Base-by-base conservation (phyloP, 2,113 vertebrate species). In the Coptodon bakossiorum region DNA sequence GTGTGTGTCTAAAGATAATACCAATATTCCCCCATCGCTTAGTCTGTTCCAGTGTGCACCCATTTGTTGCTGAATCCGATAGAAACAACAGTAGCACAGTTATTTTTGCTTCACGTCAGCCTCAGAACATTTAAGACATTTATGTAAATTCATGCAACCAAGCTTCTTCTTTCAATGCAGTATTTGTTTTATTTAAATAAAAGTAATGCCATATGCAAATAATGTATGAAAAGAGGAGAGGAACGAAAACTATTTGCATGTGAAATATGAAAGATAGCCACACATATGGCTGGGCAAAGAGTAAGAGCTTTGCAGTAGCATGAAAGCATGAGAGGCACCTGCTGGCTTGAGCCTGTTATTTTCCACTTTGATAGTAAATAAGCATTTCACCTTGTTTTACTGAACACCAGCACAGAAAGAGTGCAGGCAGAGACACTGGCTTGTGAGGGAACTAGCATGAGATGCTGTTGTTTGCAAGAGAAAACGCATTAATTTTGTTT, bases 351-450 rank as follows among this genome's bases (percentile, higher is more conserved):
- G 86, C 48, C 88, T 92, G 88, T 88, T 93, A 87, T 95, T 93
- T 93, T 94, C 91, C 89, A 91, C 78, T 59, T 66, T 85, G 50
- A 83, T 78, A 84, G 88, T 94, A 94, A 95, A 91, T 83, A 91
- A 88, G 57, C 34, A 91, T 90, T 89, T 86, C 45, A 86, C 71
- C 84, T 83, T 1, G 36, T 85, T 82, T 78, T 27, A 50, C 80
- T 54, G 61, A 81, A 76, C 17, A 63, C 56, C 34, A 68, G 38
- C 7, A 4, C 4, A 76, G n/a, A 71, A 66, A 53, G 52, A 81
- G 27, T 24, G 61, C 50, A 36, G 48, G 24, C 12, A 73, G 76
- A 83, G n/a, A 45, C 24, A 19, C 57, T 56, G 83, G n/a, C 78
- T 48, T 78, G 29, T 68, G 12, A 29, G 78, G 50, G 38, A 80